Evolutionary conservation across 23 tunicate species (phyloP).

Genomic region (Corella eumyota): DNA sequence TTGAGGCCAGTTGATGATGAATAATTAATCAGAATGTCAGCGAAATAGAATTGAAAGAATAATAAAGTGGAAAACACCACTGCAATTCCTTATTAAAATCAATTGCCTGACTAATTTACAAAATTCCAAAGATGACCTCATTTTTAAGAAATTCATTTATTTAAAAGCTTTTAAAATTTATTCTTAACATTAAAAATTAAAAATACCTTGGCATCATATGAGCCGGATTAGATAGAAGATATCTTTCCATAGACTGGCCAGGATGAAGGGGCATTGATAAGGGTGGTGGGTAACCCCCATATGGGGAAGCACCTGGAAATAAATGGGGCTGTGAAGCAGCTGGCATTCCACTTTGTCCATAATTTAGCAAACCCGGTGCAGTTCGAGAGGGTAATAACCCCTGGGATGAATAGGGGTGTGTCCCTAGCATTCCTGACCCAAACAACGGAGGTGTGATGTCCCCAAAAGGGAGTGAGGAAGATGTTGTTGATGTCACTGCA

Average conservation of each 20-base stretch:
- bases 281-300: slow-evolving; percentile 8
- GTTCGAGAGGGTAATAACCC: slow-evolving; percentile 9
- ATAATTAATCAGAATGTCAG: slow-evolving; percentile 11
- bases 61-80: too few species aligned
- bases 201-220: slow-evolving; percentile 18
- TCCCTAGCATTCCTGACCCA: slow-evolving; percentile 13
- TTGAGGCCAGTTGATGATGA: slow-evolving; percentile 11
- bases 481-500: slow-evolving; percentile 1
- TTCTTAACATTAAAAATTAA: neutral
- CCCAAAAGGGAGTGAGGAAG: slow-evolving; percentile 12
- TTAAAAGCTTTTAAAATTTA: too few species aligned
- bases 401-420: slow-evolving; percentile 16
- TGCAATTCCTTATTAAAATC: too few species aligned
- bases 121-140: too few species aligned
- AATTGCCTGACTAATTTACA: too few species aligned
- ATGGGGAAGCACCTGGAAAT: slow-evolving; percentile 15
- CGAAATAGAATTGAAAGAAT: slow-evolving; percentile 6
- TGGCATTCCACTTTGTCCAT: slow-evolving; percentile 12
- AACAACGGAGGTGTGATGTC: slow-evolving; percentile 16
- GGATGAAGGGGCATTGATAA: slow-evolving; percentile 12
- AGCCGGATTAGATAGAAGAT: slow-evolving; percentile 6
- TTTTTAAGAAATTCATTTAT: too few species aligned
- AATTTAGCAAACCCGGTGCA: slow-evolving; percentile 15
- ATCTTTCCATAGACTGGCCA: slow-evolving; percentile 19
- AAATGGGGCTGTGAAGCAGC: slow-evolving; percentile 14